Evolutionary conservation across 2,888 invertebrate genomes (phyloP), one percentile per base, ranked within the genome.

Genomic region (Ligdia adustata): DNA sequence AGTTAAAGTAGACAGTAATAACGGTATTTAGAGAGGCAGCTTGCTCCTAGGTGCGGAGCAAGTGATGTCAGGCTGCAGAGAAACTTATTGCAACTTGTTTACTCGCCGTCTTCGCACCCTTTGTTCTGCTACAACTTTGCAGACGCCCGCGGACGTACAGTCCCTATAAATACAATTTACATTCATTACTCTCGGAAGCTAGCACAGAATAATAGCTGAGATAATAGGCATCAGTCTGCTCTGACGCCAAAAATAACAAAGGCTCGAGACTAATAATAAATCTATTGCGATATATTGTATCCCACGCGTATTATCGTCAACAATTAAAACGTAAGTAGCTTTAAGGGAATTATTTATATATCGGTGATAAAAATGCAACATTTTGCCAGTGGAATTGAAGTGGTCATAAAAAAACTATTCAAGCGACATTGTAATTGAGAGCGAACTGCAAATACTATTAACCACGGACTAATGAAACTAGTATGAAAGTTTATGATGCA

Each of bases 21-120:
- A 79, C 64, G 69, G 69, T 64, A 76, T 79, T 79, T 74, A 76
- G 68, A 50, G 59, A 69, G 56, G 59, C 62, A 51, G 59, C 61
- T 55, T 60, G 58, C 50, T 54, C 50, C 47, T 49, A 61, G 62
- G 60, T 59, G 50, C 57, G 50, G 64, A 64, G 64, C 66, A 69
- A 72, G 69, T 62, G 62, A 75, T 69, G 75, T 72, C 77, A 74
- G 66, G 50, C 69, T 64, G 62, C 69, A 63, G 78, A 63, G 67
- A 75, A 86, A 84, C 83, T 85, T 82, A 80, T 80, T 79, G 79
- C 82, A 86, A 83, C 81, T 84, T 86, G 85, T 87, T 86, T 86
- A 85, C 79, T 72, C 71, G 66, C 68, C 70, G 77, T 75, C 80
- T 78, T 76, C 71, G 65, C 72, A 72, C 76, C 79, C 81, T 82